These are phyloP conservation scores for Atherinosoma microstoma DNA, from an alignment of 2,797 vertebrate species.

Conservation along the genomic window DNA sequence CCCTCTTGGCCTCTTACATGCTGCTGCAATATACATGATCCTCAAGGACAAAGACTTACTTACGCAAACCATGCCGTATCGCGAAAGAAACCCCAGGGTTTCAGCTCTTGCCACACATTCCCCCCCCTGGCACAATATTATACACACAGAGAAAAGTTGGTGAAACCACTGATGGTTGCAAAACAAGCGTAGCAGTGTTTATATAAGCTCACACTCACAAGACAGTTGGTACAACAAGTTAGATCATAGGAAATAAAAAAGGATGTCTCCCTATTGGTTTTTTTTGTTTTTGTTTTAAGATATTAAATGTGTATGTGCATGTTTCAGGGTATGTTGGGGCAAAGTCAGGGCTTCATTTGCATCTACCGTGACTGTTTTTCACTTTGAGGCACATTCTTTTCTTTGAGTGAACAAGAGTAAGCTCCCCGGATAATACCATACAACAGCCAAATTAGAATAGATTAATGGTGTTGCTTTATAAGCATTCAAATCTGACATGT, in stretches of 20 bases:
- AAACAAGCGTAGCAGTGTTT: constrained; percentile 57
- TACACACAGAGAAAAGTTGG: constrained; percentile 22
- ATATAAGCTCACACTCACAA: constrained; percentile 42
- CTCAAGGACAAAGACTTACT: constrained; percentile 53
- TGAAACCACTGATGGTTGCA: constrained; percentile 44
- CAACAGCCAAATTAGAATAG: constrained; percentile 40
- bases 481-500: constrained; percentile 70
- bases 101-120: constrained; percentile 29
- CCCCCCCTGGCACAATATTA: constrained; percentile 15
- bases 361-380: constrained; percentile 17
- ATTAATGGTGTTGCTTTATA: constrained; percentile 70
- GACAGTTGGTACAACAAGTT: constrained; percentile 7
- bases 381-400: constrained; percentile 50
- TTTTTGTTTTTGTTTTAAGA: neutral
- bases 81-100: constrained; percentile 32
- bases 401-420: constrained; percentile 23
- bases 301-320: neutral
- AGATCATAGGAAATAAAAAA: constrained; percentile 8
- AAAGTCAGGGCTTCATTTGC: constrained; percentile 16
- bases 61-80: constrained; percentile 16
- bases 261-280: neutral
- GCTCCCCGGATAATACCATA: constrained; percentile 24
- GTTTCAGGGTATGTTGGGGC: constrained; percentile 16
- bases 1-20: constrained; percentile 44
- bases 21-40: constrained; percentile 27